phyloP scores from a whole-genome alignment of 1,140 invertebrate genomes.

The Lasaia peninsularis region DNA sequence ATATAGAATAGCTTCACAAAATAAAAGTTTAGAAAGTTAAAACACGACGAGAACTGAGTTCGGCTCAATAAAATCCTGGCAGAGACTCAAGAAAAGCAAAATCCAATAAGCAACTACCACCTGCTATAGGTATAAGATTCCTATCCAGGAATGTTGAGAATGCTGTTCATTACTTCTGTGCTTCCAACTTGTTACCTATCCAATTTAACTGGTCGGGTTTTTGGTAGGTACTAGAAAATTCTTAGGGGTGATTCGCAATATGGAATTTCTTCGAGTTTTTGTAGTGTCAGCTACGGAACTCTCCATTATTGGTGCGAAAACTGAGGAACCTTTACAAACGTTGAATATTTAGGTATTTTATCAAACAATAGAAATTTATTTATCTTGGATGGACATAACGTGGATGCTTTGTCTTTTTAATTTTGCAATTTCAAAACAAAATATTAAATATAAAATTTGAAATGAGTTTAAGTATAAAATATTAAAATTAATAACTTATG shows the following conservation, averaged over 20 bases:
- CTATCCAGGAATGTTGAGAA: conserved; percentile 49
- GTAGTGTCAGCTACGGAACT: conserved; percentile 10
- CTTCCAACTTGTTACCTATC: conserved; percentile 61
- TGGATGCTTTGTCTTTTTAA: too few relatives aligned
- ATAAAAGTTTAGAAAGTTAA: conserved; percentile 20
- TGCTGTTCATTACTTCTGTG: conserved; percentile 56
- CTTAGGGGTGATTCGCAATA: conserved; percentile 26
- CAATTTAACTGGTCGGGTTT: conserved; percentile 49
- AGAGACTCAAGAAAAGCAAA: conserved; percentile 35
- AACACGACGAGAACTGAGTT: conserved; percentile 25
- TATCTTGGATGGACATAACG: too few relatives aligned
- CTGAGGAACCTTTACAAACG: not conserved
- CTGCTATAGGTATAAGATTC: conserved; percentile 42
- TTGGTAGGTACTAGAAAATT: conserved; percentile 31
- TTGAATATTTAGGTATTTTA: too few relatives aligned
- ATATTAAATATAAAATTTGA: too few relatives aligned
- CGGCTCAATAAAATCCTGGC: conserved; percentile 33
- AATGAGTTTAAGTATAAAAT: too few relatives aligned
- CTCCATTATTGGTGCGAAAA: conserved; percentile 9
- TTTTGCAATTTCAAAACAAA: too few relatives aligned
- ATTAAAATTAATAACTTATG: too few relatives aligned
- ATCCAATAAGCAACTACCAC: conserved; percentile 55
- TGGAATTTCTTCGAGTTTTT: conserved; percentile 45
- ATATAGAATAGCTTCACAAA: conserved; percentile 10
- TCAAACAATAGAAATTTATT: too few relatives aligned